Evolutionary conservation across 53 echinoderm and acorn worm species (phyloP).

Genomic region (Mesocentrotus franciscanus): DNA sequence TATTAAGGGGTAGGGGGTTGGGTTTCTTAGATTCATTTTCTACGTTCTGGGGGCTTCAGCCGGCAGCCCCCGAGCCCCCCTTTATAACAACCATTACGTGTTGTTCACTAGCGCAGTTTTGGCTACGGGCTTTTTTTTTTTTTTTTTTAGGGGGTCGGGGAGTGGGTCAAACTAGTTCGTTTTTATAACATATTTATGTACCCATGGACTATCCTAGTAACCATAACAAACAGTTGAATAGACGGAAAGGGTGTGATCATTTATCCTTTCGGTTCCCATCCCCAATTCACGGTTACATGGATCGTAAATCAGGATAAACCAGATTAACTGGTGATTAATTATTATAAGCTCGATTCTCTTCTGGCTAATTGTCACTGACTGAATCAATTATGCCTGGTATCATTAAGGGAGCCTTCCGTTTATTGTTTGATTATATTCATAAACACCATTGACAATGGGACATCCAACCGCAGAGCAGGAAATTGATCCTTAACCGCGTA

Average conservation of each 20-base stretch:
- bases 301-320: neutral
- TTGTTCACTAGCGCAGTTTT: too few relatives aligned
- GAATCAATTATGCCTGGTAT: neutral
- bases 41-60: too few relatives aligned
- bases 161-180: neutral
- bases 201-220: neutral
- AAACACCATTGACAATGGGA: neutral
- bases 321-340: neutral
- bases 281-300: neutral
- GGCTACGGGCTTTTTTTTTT: neutral
- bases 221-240: neutral
- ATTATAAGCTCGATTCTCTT: constrained; percentile 20
- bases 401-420: neutral
- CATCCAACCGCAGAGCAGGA: constrained; percentile 1
- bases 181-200: neutral
- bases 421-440: constrained; percentile 27
- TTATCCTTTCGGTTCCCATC: neutral
- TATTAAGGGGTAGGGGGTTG: too few relatives aligned
- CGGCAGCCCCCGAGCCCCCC: too few relatives aligned
- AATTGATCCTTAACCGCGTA: neutral
- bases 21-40: too few relatives aligned
- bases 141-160: neutral
- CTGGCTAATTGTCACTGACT: constrained; percentile 2
- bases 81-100: too few relatives aligned
- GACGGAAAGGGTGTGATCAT: neutral